Conservation (phyloP, 2,113 vertebrate genomes). For the Cryptoleucopteryx plumbea region DNA sequence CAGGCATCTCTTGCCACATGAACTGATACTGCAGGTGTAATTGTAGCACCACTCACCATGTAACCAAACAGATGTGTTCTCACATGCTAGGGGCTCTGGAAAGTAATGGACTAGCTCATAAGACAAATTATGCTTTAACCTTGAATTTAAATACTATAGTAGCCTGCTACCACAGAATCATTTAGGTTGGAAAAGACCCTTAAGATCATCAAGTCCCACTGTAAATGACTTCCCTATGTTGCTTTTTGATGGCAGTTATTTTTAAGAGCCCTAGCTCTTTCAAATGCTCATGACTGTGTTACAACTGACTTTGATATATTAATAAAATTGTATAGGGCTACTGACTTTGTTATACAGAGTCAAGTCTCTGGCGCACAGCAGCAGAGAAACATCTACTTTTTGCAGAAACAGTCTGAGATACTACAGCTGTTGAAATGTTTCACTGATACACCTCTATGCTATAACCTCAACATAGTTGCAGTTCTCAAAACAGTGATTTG, state of each 20-base stretch:
- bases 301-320: background rate
- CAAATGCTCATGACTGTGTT: background rate
- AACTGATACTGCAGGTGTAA: background rate
- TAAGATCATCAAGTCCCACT: background rate
- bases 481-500: background rate
- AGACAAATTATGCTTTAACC: background rate
- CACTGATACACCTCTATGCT: background rate
- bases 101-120: background rate
- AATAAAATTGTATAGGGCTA: background rate
- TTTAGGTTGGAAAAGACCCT: background rate
- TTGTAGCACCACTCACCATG: background rate
- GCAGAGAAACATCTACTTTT: background rate
- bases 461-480: background rate
- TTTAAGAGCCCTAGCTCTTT: background rate
- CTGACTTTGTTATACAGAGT: background rate
- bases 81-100: background rate
- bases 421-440: background rate
- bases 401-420: background rate
- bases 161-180: background rate
- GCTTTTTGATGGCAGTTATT: background rate
- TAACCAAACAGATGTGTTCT: background rate
- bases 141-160: background rate
- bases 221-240: background rate
- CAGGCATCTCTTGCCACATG: background rate
- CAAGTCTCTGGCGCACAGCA: background rate